These are phyloP conservation scores for Gonioctena quinquepunctata DNA, from an alignment of 1,140 invertebrate genomes.

Conservation along the genomic window DNA sequence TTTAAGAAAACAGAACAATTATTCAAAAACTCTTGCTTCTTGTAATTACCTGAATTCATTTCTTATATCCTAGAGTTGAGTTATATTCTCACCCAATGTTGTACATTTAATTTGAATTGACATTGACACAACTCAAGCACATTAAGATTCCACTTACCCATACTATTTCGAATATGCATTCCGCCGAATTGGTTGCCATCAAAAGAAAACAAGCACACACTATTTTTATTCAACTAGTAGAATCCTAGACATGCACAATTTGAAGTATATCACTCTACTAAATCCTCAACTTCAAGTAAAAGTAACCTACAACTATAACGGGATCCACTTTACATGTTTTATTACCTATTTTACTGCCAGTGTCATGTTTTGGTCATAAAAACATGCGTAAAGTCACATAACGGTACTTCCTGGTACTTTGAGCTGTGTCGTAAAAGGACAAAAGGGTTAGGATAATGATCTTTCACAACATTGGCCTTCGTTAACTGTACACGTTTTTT, in stretches of 20 bases:
- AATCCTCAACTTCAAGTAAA: slow-evolving; percentile 32
- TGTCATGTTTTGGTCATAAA: slow-evolving; percentile 49
- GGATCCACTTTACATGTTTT: slow-evolving; percentile 46
- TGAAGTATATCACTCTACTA: slow-evolving; percentile 36
- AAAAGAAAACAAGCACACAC: not conserved
- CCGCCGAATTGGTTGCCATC: too few species aligned
- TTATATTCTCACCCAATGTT: too few species aligned
- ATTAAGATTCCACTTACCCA: too few species aligned
- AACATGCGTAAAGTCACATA: slow-evolving; percentile 45
- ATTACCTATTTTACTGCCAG: slow-evolving; percentile 39
- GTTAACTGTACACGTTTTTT: slow-evolving; percentile 36
- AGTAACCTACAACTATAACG: slow-evolving; percentile 39
- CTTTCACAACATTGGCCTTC: slow-evolving; percentile 39
- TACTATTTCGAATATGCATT: too few species aligned
- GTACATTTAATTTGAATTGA: too few species aligned
- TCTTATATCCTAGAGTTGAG: too few species aligned
- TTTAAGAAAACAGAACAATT: too few species aligned
- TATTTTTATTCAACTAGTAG: not conserved
- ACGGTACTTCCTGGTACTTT: slow-evolving; percentile 32
- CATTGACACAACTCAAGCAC: too few species aligned
- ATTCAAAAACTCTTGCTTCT: too few species aligned
- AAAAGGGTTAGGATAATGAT: slow-evolving; percentile 39
- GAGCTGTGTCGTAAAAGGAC: slow-evolving; percentile 10
- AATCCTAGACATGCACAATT: slow-evolving; percentile 31
- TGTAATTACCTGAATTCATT: too few species aligned